phyloP scores from a whole-genome alignment of 2,797 vertebrate genomes.

The Gymnoscopelus microlampas region DNA sequence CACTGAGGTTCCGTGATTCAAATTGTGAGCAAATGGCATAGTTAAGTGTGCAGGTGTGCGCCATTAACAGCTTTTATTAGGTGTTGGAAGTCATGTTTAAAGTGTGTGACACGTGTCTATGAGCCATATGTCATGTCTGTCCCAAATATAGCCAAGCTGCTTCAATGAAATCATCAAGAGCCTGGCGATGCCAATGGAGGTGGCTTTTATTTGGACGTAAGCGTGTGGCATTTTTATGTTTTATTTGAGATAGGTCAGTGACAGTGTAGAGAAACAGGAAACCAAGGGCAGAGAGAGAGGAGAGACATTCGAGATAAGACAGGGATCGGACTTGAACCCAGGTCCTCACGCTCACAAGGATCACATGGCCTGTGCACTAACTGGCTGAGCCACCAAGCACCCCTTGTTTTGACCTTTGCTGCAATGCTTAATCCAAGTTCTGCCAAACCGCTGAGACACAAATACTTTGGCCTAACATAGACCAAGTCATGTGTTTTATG shows the following conservation, averaged over 20 bases:
- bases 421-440: not conserved
- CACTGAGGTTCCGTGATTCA: constrained; percentile 28
- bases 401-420: not conserved
- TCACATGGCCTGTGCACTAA: no score
- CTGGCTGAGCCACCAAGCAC: no score
- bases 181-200: not conserved
- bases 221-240: not conserved
- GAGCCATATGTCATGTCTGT: constrained; percentile 39
- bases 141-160: constrained; percentile 34
- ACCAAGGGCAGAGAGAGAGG: no score
- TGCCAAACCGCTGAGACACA: constrained; percentile 2
- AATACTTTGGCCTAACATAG: not conserved
- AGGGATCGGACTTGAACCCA: no score
- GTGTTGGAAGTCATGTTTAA: constrained; percentile 27
- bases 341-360: no score
- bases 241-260: not conserved
- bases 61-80: constrained; percentile 47
- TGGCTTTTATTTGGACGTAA: not conserved
- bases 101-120: constrained; percentile 35
- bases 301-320: no score
- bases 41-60: constrained; percentile 44
- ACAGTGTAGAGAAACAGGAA: not conserved
- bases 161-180: constrained; percentile 34
- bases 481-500: not conserved
- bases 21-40: constrained; percentile 12